Evolutionary conservation across 2,888 invertebrate genomes (phyloP).

Genomic region (Drosophila cracens): DNA sequence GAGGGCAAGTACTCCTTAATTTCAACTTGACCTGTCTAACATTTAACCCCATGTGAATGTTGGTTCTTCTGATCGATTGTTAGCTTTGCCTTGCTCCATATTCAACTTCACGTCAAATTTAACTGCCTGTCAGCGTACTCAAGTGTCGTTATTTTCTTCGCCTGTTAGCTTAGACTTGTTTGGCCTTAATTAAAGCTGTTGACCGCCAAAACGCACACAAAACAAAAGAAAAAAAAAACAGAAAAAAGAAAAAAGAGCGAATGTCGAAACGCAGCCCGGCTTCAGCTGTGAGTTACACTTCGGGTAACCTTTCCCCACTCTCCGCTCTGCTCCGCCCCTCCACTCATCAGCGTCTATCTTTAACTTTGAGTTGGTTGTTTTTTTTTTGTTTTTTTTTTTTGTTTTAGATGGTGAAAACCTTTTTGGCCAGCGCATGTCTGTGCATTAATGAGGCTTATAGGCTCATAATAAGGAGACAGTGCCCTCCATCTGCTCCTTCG

Average conservation of each 20-base stretch:
- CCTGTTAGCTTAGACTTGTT: slow-evolving; percentile 49
- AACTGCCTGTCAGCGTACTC: slow-evolving; percentile 26
- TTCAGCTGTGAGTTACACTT: slow-evolving; percentile 28
- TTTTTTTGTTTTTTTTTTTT: slow-evolving; percentile 48
- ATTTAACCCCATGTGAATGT: background rate
- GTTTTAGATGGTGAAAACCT: slow-evolving; percentile 48
- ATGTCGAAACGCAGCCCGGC: slow-evolving; percentile 7
- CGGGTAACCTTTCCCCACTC: background rate
- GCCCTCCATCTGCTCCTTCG: background rate
- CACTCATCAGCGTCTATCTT: slow-evolving; percentile 46
- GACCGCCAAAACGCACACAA: slow-evolving; percentile 53
- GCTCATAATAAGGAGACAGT: slow-evolving; percentile 72
- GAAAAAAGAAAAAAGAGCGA: background rate
- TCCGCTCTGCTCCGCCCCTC: background rate
- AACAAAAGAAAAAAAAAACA: background rate
- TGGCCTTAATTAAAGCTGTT: slow-evolving; percentile 78
- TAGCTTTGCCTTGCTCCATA: background rate
- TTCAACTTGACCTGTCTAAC: background rate
- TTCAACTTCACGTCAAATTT: background rate
- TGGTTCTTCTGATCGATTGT: background rate
- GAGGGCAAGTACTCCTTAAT: background rate
- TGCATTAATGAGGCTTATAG: slow-evolving; percentile 81
- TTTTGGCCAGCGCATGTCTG: slow-evolving; percentile 72
- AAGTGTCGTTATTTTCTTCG: slow-evolving; percentile 24
- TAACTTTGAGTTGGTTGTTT: slow-evolving; percentile 30